Base-by-base conservation (phyloP, 2,113 vertebrate species). In the Petrocephalus zakoni region DNA sequence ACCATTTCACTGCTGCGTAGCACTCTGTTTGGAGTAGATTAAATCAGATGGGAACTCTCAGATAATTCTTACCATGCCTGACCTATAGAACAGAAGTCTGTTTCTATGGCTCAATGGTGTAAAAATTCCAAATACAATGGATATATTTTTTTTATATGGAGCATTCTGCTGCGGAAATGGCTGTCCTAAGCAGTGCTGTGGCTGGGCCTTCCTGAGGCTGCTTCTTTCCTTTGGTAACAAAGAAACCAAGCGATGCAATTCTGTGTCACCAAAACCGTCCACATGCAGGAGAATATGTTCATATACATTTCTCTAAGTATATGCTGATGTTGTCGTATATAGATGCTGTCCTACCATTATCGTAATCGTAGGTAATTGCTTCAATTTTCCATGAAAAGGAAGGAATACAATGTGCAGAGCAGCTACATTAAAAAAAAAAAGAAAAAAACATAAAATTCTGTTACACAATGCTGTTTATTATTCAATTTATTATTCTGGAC, bases 21-120 rank as follows among this genome's bases (percentile, higher is more conserved):
- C 61, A 5, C 25, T 75, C 5, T 46, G 8, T 29, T 56, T 4
- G 46, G 56, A 55, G 89, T 83, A 47, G 49, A 88, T 87, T 68
- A 68, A 64, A 89, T 87, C 88, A 87, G 68, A 29, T 4, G 61
- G 7, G 87, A 19, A 42, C 51, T 55, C 19, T 88, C 21, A 85
- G 88, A 90, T 89, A 83, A 88, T 90, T 91, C 89, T 89, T 78
- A n/a, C 89, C 90, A 87, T 78, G 90, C 87, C 90, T 92, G 91
- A 91, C 90, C 92, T 91, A 89, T 85, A 90, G 92, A 89, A 87
- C 91, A 87, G 88, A 91, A 46, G 75, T 83, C 51, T 88, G 91
- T 93, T 93, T 94, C 91, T 94, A 93, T 92, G 93, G 4, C 81
- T 15, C n/a, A 56, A 55, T 90, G 92, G 92, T 90, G 81, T 83